Evolutionary conservation across 53 echinoderm and acorn worm genomes (phyloP).

Genomic region (Echinarachnius parma): DNA sequence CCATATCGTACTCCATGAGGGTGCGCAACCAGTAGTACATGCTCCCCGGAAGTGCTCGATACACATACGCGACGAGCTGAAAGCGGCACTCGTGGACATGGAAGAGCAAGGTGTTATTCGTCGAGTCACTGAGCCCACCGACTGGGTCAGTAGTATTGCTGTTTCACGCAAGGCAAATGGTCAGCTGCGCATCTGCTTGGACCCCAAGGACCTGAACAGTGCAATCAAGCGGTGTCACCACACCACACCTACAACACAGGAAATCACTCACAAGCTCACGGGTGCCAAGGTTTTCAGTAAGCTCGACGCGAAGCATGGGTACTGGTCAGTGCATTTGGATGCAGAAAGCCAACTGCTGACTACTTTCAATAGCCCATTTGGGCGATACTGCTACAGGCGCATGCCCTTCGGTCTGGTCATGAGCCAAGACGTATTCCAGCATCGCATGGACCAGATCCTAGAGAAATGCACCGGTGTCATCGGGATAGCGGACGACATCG

Average conservation of each 20-base stretch:
- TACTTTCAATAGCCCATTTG: constrained; percentile 61
- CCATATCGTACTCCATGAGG: constrained; percentile 29
- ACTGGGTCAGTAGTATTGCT: constrained; percentile 62
- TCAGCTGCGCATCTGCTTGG: constrained; percentile 54
- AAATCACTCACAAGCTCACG: constrained; percentile 53
- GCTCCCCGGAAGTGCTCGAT: constrained; percentile 46
- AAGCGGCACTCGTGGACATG: constrained; percentile 54
- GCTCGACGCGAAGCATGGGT: constrained; percentile 58
- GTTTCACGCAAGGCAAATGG: constrained; percentile 50
- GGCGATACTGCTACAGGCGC: constrained; percentile 45
- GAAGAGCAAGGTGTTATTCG: constrained; percentile 50
- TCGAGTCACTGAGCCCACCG: constrained; percentile 59
- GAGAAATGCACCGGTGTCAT: constrained; percentile 51
- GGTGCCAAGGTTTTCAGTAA: constrained; percentile 59
- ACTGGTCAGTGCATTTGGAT: constrained; percentile 58
- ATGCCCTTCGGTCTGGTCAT: constrained; percentile 62
- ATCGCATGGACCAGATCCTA: constrained; percentile 62
- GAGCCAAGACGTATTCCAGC: constrained; percentile 44
- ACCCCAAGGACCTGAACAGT: constrained; percentile 56
- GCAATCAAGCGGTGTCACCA: constrained; percentile 49
- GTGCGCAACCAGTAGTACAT: constrained; percentile 24
- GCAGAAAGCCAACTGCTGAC: constrained; percentile 30
- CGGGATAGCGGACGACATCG: constrained; percentile 37
- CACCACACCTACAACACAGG: constrained; percentile 50
- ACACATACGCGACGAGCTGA: constrained; percentile 53